A percentile compares a stretch with the other conserved stretches of the same genome.
Conservation (phyloP, 1,140 invertebrate species). For the Sycophaga agraensis region DNA sequence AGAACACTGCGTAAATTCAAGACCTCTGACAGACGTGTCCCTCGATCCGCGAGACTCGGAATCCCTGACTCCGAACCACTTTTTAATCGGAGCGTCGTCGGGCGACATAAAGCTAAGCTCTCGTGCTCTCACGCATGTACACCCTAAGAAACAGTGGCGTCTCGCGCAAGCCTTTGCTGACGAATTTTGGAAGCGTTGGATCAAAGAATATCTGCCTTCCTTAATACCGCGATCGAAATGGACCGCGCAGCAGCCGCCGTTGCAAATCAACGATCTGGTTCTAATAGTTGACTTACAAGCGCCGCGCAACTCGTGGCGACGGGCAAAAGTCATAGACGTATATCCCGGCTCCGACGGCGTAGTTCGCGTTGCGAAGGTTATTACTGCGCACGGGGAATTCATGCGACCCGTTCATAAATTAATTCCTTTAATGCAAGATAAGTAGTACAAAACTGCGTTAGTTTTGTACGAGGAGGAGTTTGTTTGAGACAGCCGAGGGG, state of each 20-base stretch:
- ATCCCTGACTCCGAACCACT: neutral
- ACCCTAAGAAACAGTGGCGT: neutral
- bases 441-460: neutral
- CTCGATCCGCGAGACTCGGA: neutral
- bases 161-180: conserved; percentile 10
- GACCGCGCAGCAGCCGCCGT: neutral
- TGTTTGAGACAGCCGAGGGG: too few species aligned
- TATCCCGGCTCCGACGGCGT: neutral
- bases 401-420: neutral
- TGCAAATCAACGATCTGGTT: conserved; percentile 6
- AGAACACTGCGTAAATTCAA: neutral
- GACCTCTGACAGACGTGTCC: conserved; percentile 4
- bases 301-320: conserved; percentile 10
- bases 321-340: neutral
- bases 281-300: conserved; percentile 2
- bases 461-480: neutral
- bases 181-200: conserved; percentile 24
- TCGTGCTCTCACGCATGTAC: neutral
- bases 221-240: conserved; percentile 9
- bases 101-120: neutral
- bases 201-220: conserved; percentile 23
- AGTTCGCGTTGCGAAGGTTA: conserved; percentile 1
- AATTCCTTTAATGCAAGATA: neutral
- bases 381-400: neutral
- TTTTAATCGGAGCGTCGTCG: neutral